A percentile compares a stretch with the other conserved stretches of the same genome.
These are phyloP conservation scores for Hydractinia echinata DNA, from an alignment of 30 jellyfish, hydroid and myxozoan species.

Conservation along the genomic window DNA sequence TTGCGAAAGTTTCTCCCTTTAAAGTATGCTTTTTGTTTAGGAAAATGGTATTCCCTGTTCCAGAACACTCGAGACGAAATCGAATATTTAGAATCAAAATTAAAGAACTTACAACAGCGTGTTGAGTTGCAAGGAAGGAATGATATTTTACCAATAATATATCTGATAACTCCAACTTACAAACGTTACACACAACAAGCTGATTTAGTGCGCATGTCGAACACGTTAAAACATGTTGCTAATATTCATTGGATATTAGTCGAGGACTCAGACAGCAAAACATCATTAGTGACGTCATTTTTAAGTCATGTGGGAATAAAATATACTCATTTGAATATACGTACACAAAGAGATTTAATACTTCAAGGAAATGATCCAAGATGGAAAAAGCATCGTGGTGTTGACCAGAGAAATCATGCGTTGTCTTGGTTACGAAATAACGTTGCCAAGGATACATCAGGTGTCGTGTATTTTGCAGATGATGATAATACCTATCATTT, in stretches of 20 bases:
- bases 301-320: constrained; percentile 18
- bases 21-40: background rate
- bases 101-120: background rate
- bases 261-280: constrained; percentile 53
- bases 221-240: constrained; percentile 57
- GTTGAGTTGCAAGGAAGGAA: background rate
- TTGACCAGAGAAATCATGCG: constrained; percentile 66
- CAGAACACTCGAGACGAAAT: constrained; percentile 5
- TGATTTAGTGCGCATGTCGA: constrained; percentile 53
- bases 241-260: constrained; percentile 73
- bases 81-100: background rate
- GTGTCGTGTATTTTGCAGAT: constrained; percentile 82
- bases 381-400: constrained; percentile 77
- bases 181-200: constrained; percentile 74
- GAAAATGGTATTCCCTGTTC: background rate
- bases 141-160: constrained; percentile 40
- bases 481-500: constrained; percentile 81
- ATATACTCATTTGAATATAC: constrained; percentile 33
- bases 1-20: too few relatives aligned
- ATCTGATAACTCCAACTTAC: constrained; percentile 72
- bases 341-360: constrained; percentile 6
- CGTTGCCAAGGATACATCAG: constrained; percentile 24
- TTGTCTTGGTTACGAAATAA: constrained; percentile 58
- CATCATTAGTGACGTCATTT: constrained; percentile 33
- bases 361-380: constrained; percentile 10